Evolutionary conservation across 2,888 invertebrate species (phyloP), one percentile per base, ranked within the genome.

Genomic region (Xestia c-nigrum): DNA sequence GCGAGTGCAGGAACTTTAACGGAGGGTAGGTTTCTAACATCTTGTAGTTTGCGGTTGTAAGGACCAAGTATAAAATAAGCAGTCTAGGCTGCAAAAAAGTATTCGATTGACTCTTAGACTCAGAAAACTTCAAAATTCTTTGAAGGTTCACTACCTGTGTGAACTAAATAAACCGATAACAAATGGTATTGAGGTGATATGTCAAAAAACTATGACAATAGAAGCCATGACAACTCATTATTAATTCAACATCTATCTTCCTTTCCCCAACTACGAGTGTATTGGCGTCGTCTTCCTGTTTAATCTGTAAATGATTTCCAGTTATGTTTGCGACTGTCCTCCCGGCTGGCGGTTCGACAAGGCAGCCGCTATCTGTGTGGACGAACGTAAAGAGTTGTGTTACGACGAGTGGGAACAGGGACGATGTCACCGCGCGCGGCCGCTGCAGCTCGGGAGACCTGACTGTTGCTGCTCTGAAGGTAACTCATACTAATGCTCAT

Each of bases 261-360:
- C 55, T 5, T 57, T 52, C 5, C 5, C 24, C 57, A 55, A 55
- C 12, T 57, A 57, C 38, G 5, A n/a, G n/a, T n/a, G n/a, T 16
- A 0, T 31, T 16, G 31, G 3, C 7, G 31, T 59, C 24, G 5
- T 6, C 0, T 57, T 57, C 12, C 6, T 6, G 57, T 57, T 5
- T 24, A 19, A 24, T 5, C 24, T 24, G 5, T 43, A 46, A 1
- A 59, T 59, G 31, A 31, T 73, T 14, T 66, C 1, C 80, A 96
- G 96, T 0, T 98, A 98, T 86, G 97, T 98, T 50, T 99, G 99
- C 93, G 98, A 98, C 76, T 99, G 99, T 92, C 98, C 98, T 0
- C 94, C 97, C 61, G 98, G 98, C 16, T 98, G 97, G 95, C 96
- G 97, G 43, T 96, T 98, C 82, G 98, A 98, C 90, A 97, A 97